Conservation (phyloP, 2,888 invertebrate species). For the Microlaimidae sp. region DNA sequence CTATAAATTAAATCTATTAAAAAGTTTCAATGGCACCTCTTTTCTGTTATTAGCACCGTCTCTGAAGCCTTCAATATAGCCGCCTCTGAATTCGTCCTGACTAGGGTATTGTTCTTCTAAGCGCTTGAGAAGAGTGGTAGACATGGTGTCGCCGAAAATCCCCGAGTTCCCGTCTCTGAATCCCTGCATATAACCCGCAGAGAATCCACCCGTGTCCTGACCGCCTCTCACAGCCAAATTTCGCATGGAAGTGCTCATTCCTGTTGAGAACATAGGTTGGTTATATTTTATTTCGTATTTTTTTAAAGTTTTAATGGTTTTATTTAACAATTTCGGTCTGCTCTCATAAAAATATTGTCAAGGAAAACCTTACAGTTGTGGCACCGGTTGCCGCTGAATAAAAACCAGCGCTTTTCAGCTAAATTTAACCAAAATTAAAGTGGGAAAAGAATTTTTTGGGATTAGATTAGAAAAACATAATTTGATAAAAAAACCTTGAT, state of each 20-base stretch:
- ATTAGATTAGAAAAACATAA: too few species aligned
- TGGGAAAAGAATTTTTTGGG: too few species aligned
- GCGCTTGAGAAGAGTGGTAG: constrained; percentile 29
- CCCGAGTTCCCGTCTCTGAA: constrained; percentile 34
- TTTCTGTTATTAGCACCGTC: constrained; percentile 23
- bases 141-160: constrained; percentile 32
- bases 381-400: too few species aligned
- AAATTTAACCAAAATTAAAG: too few species aligned
- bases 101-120: constrained; percentile 34
- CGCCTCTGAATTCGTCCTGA: constrained; percentile 35
- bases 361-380: too few species aligned
- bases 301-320: too few species aligned
- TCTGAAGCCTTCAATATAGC: constrained; percentile 35
- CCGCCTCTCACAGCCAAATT: constrained; percentile 29
- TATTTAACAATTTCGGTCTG: too few species aligned
- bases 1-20: not conserved
- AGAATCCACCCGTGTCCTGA: constrained; percentile 25
- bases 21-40: not conserved
- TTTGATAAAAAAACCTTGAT: too few species aligned
- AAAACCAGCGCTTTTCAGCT: too few species aligned
- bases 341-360: too few species aligned
- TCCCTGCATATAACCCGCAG: constrained; percentile 34
- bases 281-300: too few species aligned
- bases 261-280: too few species aligned
- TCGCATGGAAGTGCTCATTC: constrained; percentile 32